Conservation (phyloP, 2,797 vertebrate species). For the Xenopus petersii region DNA sequence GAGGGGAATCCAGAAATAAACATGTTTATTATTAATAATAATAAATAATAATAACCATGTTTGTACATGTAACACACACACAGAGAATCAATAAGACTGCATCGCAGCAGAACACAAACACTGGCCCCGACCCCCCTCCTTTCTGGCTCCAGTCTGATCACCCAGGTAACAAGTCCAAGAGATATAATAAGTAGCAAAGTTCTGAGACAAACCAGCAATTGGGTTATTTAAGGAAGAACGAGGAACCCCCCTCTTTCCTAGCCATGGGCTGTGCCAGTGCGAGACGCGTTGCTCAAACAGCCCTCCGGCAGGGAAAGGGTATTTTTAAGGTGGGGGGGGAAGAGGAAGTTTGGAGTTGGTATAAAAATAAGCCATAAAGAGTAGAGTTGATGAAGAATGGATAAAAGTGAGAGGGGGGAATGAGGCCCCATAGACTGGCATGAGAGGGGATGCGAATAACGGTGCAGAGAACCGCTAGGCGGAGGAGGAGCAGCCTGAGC, state of each 20-base stretch:
- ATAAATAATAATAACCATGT: not conserved
- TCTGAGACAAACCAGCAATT: not conserved
- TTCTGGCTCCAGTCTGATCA: not conserved
- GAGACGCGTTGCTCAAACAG: not conserved
- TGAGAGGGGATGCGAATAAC: constrained; percentile 66
- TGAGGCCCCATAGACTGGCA: not conserved
- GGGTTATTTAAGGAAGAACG: not conserved
- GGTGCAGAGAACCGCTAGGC: constrained; percentile 80
- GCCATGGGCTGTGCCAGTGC: not conserved
- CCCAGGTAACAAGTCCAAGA: constrained; percentile 23
- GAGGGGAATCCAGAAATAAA: not conserved
- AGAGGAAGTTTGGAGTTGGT: constrained; percentile 36
- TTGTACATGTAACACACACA: not conserved
- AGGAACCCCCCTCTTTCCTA: too few relatives aligned
- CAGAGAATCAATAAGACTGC: constrained; percentile 1
- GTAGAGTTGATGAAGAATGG: constrained; percentile 21
- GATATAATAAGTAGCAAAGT: not conserved
- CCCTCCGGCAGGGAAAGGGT: not conserved
- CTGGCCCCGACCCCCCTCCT: not conserved
- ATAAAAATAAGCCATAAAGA: constrained; percentile 6
- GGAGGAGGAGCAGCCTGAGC: constrained; percentile 56
- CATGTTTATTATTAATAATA: not conserved
- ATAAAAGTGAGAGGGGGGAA: constrained; percentile 23
- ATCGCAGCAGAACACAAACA: constrained; percentile 20
- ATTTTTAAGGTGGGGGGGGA: not conserved